phyloP scores from a whole-genome alignment of 2,888 invertebrate species.

The Cecidostiba fungosa region DNA sequence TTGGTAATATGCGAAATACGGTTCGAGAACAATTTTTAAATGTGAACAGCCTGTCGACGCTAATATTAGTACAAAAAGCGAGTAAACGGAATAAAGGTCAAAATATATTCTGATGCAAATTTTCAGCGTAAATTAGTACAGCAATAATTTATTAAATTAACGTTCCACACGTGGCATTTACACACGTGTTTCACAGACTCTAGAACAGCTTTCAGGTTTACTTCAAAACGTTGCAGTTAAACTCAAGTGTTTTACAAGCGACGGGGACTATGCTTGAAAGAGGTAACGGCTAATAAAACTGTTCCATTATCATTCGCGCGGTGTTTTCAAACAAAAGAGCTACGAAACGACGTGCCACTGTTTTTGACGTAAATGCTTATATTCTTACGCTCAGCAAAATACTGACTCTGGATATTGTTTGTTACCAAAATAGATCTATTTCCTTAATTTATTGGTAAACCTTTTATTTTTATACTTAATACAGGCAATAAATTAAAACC shows the following conservation, averaged over 20 bases:
- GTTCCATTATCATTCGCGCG: constrained; percentile 19
- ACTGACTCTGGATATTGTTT: neutral
- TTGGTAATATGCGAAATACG: neutral
- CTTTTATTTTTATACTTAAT: no score
- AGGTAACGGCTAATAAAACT: constrained; percentile 52
- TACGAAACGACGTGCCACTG: neutral
- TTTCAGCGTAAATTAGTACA: neutral
- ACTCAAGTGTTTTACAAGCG: constrained; percentile 42
- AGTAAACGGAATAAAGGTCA: neutral
- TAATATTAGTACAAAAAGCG: neutral
- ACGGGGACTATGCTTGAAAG: constrained; percentile 30
- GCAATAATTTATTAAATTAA: constrained; percentile 40
- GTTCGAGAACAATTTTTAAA: no score
- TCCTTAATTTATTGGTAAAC: no score
- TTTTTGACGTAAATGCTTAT: neutral
- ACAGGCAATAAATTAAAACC: no score
- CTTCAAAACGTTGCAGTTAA: constrained; percentile 26
- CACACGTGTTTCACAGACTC: constrained; percentile 20
- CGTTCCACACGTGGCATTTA: constrained; percentile 15
- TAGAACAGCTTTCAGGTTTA: constrained; percentile 15
- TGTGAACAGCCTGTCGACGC: neutral
- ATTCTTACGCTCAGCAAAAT: neutral
- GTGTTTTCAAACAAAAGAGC: constrained; percentile 31
- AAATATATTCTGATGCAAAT: neutral
- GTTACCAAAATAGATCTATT: neutral